phyloP scores from a whole-genome alignment of 2,888 invertebrate genomes.

The Platycheirus rosarum region DNA sequence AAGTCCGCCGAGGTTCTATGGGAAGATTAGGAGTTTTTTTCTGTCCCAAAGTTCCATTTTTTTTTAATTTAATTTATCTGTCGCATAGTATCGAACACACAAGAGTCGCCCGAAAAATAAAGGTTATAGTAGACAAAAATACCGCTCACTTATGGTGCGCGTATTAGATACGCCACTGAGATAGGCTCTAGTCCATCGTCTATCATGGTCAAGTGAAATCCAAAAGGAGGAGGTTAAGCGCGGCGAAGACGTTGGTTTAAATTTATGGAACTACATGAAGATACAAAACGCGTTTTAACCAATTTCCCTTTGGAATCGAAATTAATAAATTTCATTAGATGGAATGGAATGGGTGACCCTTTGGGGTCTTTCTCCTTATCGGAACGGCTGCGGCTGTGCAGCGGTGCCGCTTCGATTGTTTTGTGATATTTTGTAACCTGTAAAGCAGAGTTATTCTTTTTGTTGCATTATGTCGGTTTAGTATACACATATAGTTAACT shows the following conservation, averaged over 20 bases:
- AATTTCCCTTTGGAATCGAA: constrained; percentile 68
- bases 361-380: constrained; percentile 2
- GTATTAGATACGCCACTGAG: constrained; percentile 72
- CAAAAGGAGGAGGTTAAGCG: constrained; percentile 53
- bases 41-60: constrained; percentile 54
- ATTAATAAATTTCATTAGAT: constrained; percentile 72
- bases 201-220: constrained; percentile 71
- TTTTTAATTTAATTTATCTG: constrained; percentile 71
- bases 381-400: constrained; percentile 13
- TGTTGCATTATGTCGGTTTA: constrained; percentile 36
- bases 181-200: constrained; percentile 69
- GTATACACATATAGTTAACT: constrained; percentile 17
- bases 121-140: constrained; percentile 52
- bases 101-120: constrained; percentile 15
- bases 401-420: constrained; percentile 27
- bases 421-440: constrained; percentile 49
- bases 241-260: constrained; percentile 62
- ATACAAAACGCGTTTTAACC: constrained; percentile 74
- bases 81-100: constrained; percentile 69
- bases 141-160: constrained; percentile 70
- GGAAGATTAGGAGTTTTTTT: constrained; percentile 66
- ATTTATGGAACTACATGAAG: constrained; percentile 73
- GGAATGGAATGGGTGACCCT: constrained; percentile 60
- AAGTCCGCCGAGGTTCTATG: constrained; percentile 41
- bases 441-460: constrained; percentile 16